phyloP scores from a whole-genome alignment of 2,113 vertebrate species.

The Notarius lentiginosus region DNA sequence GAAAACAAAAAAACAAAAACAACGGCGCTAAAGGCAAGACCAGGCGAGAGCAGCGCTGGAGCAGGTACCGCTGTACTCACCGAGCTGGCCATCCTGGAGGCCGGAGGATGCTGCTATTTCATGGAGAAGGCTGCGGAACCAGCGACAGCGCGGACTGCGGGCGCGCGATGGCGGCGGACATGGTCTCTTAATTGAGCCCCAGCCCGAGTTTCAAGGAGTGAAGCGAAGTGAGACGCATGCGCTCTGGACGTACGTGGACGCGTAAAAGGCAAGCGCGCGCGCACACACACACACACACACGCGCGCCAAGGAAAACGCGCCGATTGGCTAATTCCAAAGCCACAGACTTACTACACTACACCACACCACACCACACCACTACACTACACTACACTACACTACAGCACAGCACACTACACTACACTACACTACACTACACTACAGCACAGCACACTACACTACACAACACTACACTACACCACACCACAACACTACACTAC shows the following conservation, averaged over 20 bases:
- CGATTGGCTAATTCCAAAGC: slow-evolving; percentile 61
- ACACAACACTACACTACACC: too few relatives aligned
- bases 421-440: too few relatives aligned
- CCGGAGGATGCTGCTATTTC: slow-evolving; percentile 80
- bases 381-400: too few relatives aligned
- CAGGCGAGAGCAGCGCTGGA: neutral
- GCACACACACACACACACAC: neutral
- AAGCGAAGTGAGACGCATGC: slow-evolving; percentile 77
- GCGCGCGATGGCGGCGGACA: slow-evolving; percentile 78
- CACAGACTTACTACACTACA: slow-evolving; percentile 5
- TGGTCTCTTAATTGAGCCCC: slow-evolving; percentile 78
- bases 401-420: too few relatives aligned
- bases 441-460: too few relatives aligned
- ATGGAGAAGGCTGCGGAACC: slow-evolving; percentile 77
- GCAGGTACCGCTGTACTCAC: slow-evolving; percentile 75
- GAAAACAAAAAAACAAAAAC: neutral
- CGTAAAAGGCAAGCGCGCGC: slow-evolving; percentile 44
- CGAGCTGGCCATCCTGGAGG: slow-evolving; percentile 89
- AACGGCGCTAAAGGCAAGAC: neutral
- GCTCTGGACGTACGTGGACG: slow-evolving; percentile 64
- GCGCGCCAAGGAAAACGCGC: slow-evolving; percentile 58
- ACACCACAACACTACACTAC: too few relatives aligned
- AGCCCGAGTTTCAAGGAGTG: slow-evolving; percentile 76
- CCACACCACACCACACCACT: too few relatives aligned
- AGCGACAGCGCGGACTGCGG: slow-evolving; percentile 68